Conservation (phyloP, 2,113 vertebrate species). For the Nesoenas mayeri region DNA sequence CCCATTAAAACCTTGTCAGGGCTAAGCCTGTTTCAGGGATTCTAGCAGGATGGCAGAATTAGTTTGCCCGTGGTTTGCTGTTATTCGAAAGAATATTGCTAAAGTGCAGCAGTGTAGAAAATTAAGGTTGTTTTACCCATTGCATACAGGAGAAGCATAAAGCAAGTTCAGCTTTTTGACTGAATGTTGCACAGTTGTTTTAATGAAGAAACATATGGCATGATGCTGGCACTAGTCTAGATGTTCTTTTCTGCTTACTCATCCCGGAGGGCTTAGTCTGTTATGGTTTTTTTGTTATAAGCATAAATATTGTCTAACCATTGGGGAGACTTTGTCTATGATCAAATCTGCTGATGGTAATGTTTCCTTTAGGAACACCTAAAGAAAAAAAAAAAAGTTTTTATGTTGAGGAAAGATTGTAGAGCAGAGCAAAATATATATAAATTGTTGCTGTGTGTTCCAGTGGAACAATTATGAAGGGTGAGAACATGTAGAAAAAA, state of each 20-base stretch:
- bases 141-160: background rate
- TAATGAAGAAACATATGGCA: background rate
- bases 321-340: background rate
- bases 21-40: background rate
- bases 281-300: background rate
- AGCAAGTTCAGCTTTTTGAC: background rate
- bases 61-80: background rate
- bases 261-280: background rate
- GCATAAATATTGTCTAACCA: background rate
- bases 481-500: background rate
- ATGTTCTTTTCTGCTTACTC: conserved; percentile 24
- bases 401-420: background rate
- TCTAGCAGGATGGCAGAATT: background rate
- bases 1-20: background rate
- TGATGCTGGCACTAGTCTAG: background rate
- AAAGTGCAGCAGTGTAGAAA: background rate
- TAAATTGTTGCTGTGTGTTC: background rate
- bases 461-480: background rate
- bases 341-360: background rate
- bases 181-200: background rate
- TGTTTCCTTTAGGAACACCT: background rate
- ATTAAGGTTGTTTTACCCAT: background rate
- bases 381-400: background rate
- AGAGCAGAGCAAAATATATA: background rate
- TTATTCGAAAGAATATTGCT: background rate